Evolutionary conservation across 2,888 invertebrate genomes (phyloP), one percentile per base, ranked within the genome.

Genomic region (Siphonodentalium dalli): DNA sequence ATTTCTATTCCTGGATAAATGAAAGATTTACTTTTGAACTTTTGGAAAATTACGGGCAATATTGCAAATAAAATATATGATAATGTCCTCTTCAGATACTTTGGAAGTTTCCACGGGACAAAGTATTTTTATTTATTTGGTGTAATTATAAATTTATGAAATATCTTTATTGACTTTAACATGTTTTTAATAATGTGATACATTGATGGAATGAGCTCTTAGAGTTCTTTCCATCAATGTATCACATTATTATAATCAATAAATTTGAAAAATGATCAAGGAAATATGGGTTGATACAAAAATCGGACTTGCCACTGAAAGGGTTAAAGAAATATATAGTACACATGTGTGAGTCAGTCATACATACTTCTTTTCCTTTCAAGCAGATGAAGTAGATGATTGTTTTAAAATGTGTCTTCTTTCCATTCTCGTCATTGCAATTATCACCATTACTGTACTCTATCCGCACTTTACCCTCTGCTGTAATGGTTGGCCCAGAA

Each of bases 361-460:
- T n/a, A 66, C 69, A 53, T 48, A 73, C 73, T 59, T 69, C 29
- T 9, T 53, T 56, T 18, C 66, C 68, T 15, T 61, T 56, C 18
- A 50, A 53, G 55, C 79, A 79, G 13, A 66, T 31, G 42, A 79
- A 75, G 54, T 75, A 69, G 26, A 79, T 70, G 23, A 65, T 64
- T 8, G 75, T 75, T 3, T 62, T 60, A 51, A 71, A 73, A 31
- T 63, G 68, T 8, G 58, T 63, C 13, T 55, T 60, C 26, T 49
- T 57, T 15, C 66, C 69, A 28, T 46, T 52, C 38, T 48, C 60
- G 31, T 66, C 61, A 7, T 58, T 56, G 54, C 75, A 75, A 1
- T 49, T 50, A 5, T 63, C 61, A 3, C 71, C 69, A 24, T 66
- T 66, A 9, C 65, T 64, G 51, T 78, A 78, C 6, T 47, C 58